Conservation (phyloP, 2,113 vertebrate species). For the Oncorhynchus kisutch region DNA sequence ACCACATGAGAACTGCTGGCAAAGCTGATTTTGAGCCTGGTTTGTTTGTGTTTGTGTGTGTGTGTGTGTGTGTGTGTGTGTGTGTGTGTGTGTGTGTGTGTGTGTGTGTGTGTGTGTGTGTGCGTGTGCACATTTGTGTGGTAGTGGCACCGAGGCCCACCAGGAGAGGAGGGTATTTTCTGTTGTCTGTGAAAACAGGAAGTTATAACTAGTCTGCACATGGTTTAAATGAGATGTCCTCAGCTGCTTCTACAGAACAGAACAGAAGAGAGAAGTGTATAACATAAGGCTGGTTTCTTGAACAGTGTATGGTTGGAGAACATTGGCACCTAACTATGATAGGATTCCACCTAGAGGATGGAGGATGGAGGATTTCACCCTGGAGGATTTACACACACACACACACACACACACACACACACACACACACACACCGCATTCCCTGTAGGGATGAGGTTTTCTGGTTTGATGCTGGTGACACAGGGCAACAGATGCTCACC, state of each 20-base stretch:
- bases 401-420: no score
- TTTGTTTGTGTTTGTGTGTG: conserved; percentile 39
- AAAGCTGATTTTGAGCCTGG: conserved; percentile 52
- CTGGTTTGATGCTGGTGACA: background rate
- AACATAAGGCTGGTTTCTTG: background rate
- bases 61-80: background rate
- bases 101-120: background rate
- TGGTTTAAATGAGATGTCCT: conserved; percentile 55
- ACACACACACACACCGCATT: conserved; percentile 12
- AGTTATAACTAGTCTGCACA: conserved; percentile 65
- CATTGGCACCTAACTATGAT: background rate
- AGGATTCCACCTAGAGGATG: background rate
- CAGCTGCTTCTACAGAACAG: background rate
- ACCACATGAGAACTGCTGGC: conserved; percentile 67
- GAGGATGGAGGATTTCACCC: no score
- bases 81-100: no score
- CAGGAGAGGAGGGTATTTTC: conserved; percentile 47
- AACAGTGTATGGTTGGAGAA: background rate
- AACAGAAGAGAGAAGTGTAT: background rate
- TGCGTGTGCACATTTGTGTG: no score
- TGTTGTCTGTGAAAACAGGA: conserved; percentile 66
- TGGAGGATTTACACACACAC: conserved; percentile 22
- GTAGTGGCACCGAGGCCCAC: background rate
- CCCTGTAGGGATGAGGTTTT: background rate
- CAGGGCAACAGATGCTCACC: background rate